Evolutionary conservation across 2,888 invertebrate species (phyloP).

Genomic region (Melanophora roralis): DNA sequence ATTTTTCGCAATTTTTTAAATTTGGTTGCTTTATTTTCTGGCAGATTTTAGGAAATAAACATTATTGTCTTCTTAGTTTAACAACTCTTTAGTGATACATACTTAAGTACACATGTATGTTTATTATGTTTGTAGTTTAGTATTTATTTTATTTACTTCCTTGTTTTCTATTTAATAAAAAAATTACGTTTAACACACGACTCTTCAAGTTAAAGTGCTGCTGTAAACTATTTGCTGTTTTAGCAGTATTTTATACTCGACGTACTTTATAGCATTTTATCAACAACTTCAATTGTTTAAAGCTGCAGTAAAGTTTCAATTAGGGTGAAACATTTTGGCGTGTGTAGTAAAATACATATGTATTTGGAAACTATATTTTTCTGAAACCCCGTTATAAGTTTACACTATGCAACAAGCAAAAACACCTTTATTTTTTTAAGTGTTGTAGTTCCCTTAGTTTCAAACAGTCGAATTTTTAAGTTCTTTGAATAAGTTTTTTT

Average conservation of each 20-base stretch:
- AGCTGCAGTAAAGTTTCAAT: not conserved
- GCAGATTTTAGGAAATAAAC: not conserved
- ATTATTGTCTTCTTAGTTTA: not conserved
- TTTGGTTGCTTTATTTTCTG: not conserved
- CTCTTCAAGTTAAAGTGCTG: conserved; percentile 46
- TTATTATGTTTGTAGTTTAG: not conserved
- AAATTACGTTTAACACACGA: conserved; percentile 16
- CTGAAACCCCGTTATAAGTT: too few species aligned
- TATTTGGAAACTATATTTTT: too few species aligned
- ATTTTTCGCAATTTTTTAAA: too few species aligned
- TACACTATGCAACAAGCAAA: too few species aligned
- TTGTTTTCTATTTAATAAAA: conserved; percentile 15
- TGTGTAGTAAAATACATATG: too few species aligned
- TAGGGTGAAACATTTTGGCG: conserved; percentile 22
- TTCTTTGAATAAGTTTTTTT: too few species aligned
- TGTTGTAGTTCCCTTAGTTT: too few species aligned
- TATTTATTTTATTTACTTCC: conserved; percentile 43
- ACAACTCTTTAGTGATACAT: not conserved
- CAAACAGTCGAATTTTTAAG: too few species aligned
- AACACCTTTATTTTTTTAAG: too few species aligned
- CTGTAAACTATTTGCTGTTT: conserved; percentile 35
- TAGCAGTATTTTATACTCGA: conserved; percentile 1
- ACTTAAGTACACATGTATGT: too few species aligned
- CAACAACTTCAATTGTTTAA: conserved; percentile 19
- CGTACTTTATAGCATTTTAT: conserved; percentile 17